Conservation (phyloP, 2,888 invertebrate genomes). For the Tethea ocularis region DNA sequence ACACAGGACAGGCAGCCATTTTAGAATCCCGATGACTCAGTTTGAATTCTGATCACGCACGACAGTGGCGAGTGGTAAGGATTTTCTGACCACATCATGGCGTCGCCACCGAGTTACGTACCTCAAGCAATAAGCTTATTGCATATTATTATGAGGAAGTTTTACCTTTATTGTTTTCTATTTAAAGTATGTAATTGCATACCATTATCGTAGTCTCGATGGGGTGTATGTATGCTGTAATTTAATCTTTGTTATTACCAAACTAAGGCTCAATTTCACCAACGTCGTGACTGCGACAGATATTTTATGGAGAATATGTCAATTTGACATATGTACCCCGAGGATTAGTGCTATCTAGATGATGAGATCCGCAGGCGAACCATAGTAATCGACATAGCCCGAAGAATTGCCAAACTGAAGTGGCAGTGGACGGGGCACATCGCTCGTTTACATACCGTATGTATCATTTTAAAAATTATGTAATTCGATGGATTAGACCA, state of each 20-base stretch:
- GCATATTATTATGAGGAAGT: constrained; percentile 38
- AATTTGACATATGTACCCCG: too few species aligned
- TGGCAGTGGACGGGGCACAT: too few species aligned
- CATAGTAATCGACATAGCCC: too few species aligned
- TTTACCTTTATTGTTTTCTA: not conserved
- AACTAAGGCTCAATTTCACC: too few species aligned
- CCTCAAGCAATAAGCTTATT: constrained; percentile 17
- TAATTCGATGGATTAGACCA: not conserved
- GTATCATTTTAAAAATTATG: not conserved
- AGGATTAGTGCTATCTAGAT: too few species aligned
- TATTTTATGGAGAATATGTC: too few species aligned
- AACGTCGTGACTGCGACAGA: too few species aligned
- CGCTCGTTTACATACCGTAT: not conserved
- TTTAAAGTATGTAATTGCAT: not conserved
- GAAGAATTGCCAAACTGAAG: too few species aligned
- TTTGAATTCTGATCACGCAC: constrained; percentile 71
- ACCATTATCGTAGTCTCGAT: not conserved
- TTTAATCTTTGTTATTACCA: too few species aligned
- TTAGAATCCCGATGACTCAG: constrained; percentile 70
- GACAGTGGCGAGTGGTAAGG: constrained; percentile 27
- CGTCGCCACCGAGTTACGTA: constrained; percentile 42
- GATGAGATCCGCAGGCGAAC: too few species aligned
- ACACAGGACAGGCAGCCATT: constrained; percentile 49
- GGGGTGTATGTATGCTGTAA: too few species aligned
- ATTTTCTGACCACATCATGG: constrained; percentile 40